phyloP scores from a whole-genome alignment of 2,797 vertebrate genomes.

The Distichodus sexfasciatus region DNA sequence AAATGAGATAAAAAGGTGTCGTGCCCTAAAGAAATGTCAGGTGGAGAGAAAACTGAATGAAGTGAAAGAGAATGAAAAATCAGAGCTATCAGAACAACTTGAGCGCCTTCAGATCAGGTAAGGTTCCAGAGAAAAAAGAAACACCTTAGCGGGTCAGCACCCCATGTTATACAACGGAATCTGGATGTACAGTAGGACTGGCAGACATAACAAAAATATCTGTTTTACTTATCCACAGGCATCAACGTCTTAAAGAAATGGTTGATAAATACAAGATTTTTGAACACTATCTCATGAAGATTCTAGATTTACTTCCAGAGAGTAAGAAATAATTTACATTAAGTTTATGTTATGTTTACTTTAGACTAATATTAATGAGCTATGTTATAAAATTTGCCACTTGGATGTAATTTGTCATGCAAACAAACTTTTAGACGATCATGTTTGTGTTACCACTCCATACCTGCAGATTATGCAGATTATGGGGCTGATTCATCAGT shows the following conservation, averaged over 20 bases:
- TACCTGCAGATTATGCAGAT: conserved; percentile 58
- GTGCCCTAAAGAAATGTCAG: conserved; percentile 67
- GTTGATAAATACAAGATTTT: conserved; percentile 69
- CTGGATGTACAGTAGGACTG: too few species aligned
- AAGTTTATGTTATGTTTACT: neutral
- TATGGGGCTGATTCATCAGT: conserved; percentile 62
- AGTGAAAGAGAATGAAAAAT: conserved; percentile 63
- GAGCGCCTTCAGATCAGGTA: conserved; percentile 65
- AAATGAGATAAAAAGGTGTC: conserved; percentile 64
- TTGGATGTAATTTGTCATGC: neutral
- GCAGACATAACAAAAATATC: too few species aligned
- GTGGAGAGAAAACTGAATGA: conserved; percentile 64
- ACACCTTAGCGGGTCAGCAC: neutral
- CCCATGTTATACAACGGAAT: neutral
- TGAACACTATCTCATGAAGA: conserved; percentile 75
- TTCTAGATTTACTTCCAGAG: conserved; percentile 69
- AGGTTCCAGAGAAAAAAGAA: neutral
- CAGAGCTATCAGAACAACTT: conserved; percentile 63
- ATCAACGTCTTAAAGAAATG: conserved; percentile 65
- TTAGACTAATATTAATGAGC: too few species aligned
- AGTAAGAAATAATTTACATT: conserved; percentile 61
- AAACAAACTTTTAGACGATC: neutral
- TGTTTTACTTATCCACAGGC: conserved; percentile 56
- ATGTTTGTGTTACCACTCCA: neutral
- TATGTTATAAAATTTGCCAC: too few species aligned